These are phyloP conservation scores for Polia nebulosa DNA, from an alignment of 2,888 invertebrate genomes.

Conservation along the genomic window DNA sequence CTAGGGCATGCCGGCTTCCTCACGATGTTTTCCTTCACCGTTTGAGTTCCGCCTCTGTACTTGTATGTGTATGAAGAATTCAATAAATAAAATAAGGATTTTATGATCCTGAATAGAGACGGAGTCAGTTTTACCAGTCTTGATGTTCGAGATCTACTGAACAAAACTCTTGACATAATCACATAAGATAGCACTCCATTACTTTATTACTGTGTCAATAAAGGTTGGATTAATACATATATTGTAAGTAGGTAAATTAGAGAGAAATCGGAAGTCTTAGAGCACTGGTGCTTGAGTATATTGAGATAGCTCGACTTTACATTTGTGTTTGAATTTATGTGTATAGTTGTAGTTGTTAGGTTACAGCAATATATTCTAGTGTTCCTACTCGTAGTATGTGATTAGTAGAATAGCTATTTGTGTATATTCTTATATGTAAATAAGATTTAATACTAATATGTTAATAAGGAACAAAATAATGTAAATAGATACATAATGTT, in stretches of 20 bases:
- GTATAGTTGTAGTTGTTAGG: slow-evolving; percentile 18
- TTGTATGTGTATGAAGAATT: no score
- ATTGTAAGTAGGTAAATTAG: slow-evolving; percentile 28
- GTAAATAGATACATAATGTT: slow-evolving; percentile 41
- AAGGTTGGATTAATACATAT: neutral
- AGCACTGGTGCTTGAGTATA: slow-evolving; percentile 58
- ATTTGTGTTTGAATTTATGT: slow-evolving; percentile 45
- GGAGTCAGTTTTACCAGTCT: no score
- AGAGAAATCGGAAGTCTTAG: slow-evolving; percentile 53
- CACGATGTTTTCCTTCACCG: no score
- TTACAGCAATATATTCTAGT: slow-evolving; percentile 25
- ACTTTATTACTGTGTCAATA: neutral
- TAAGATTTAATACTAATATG: slow-evolving; percentile 8
- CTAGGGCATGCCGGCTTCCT: no score
- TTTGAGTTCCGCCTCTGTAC: no score
- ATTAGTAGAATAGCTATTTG: slow-evolving; percentile 39
- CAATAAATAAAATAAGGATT: no score
- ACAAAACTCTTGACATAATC: neutral
- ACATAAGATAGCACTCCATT: neutral
- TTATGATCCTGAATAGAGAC: no score
- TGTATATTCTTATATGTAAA: slow-evolving; percentile 31
- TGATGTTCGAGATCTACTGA: neutral
- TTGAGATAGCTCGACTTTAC: slow-evolving; percentile 45
- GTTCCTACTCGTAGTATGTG: slow-evolving; percentile 44
- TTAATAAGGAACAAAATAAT: slow-evolving; percentile 27